These are phyloP conservation scores for Unio delphinus DNA, from an alignment of 2,888 invertebrate species.

Conservation along the genomic window DNA sequence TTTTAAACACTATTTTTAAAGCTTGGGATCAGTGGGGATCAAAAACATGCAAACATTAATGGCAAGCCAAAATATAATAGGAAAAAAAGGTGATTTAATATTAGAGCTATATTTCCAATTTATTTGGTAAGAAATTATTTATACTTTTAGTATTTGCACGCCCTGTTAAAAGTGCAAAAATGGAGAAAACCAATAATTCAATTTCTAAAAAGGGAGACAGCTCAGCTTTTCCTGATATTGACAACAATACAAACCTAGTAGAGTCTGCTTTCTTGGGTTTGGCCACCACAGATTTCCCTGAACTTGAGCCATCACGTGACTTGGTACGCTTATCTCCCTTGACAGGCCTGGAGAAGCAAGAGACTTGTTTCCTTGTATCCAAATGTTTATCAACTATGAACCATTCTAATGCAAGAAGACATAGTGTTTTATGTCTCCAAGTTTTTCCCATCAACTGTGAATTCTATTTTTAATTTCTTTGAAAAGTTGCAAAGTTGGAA, in stretches of 20 bases:
- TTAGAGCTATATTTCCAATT: background rate
- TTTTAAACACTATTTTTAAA: too few relatives aligned
- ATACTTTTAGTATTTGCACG: background rate
- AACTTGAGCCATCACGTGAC: constrained; percentile 68
- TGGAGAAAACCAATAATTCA: background rate
- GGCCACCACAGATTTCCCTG: constrained; percentile 63
- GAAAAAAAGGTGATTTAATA: too few relatives aligned
- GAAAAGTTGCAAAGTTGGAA: too few relatives aligned
- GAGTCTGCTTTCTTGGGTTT: constrained; percentile 66
- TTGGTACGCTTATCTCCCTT: constrained; percentile 64
- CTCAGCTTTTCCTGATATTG: background rate
- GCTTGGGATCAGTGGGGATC: too few relatives aligned
- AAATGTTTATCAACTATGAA: too few relatives aligned
- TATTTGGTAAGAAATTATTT: background rate
- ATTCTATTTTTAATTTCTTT: too few relatives aligned
- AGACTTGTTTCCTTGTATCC: constrained; percentile 1
- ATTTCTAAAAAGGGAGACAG: background rate
- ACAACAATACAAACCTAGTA: constrained; percentile 57
- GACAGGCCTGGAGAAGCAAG: constrained; percentile 47
- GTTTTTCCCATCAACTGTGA: too few relatives aligned
- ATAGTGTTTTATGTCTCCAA: too few relatives aligned
- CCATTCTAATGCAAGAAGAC: too few relatives aligned
- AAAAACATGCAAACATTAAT: too few relatives aligned
- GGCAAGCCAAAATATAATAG: too few relatives aligned
- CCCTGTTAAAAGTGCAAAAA: background rate